Evolutionary conservation across 2,113 vertebrate species (phyloP), one percentile per base, ranked within the genome.

Genomic region (Petroica traversi): DNA sequence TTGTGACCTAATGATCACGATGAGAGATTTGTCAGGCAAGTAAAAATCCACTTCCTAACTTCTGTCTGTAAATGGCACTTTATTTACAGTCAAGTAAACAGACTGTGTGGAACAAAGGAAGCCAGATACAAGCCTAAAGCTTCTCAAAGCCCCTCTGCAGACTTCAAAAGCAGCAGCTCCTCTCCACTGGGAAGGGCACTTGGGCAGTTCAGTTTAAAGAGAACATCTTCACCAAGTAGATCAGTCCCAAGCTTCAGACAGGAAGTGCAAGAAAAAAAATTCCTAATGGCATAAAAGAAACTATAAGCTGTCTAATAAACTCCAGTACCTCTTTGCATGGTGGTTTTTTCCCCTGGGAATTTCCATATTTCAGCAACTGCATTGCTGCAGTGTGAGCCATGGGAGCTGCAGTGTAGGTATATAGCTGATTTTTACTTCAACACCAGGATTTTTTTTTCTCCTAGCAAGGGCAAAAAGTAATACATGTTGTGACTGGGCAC

Each of bases 61-160:
- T 89, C 58, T 58, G 38, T 41, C 71, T 85, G 71, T 76, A 93
- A 97, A 83, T 71, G 87, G 67, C 24, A 79, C 43, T 87, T 85
- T 94, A 91, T 94, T 92, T 92, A 93, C 55, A 94, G 59, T 54
- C 71, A 83, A 54, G 67, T 74, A 93, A 96, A 89, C 79, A 91
- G 89, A 66, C 67, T 71, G 8, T 1, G 1, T 41, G 41, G 34
- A 95, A 94, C 75, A 96, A 96, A 95, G 46, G 29, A 94, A 85
- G 71, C 6, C 34, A 96, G 62, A 95, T 31, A 61, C 11, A 66
- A 94, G 54, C 14, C 24, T 31, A 40, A 80, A 90, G 43, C 33
- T 90, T 85, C 46, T 85, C 38, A 93, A 85, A 51, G 58, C 49
- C 58, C 11, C 20, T 80, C 63, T 69, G 54, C 74, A 80, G 34